Evolutionary conservation across 2,113 vertebrate genomes (phyloP), one percentile per base, ranked within the genome.

Genomic region (Urocolius indicus): DNA sequence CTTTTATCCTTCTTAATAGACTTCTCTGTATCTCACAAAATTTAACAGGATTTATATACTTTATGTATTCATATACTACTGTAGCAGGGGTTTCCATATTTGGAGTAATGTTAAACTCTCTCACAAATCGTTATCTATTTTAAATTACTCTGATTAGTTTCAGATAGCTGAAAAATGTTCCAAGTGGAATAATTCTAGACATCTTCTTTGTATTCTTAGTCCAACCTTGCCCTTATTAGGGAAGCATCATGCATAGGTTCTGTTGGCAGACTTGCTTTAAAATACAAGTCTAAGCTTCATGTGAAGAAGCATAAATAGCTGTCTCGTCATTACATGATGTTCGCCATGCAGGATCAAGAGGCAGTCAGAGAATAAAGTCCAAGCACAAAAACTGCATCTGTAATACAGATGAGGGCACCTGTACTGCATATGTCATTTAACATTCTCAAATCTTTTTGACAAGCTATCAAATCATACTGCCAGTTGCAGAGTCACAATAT

Each of bases 81-180:
- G 16, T 41, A 52, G 32, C 24, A 77, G 45, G 41, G 7, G 2
- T 86, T 84, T 15, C 30, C 5, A 77, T 66, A 30, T 29, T 95
- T 75, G 46, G 23, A 19, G 16, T 59, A 90, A 66, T 59, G 21
- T 72, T 81, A 88, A 94, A 59, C 16, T 84, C 45, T 92, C 74
- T 94, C 84, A 92, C 65, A 96, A 90, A 84, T 91, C 36, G 87
- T 93, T 92, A 92, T 80, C 10, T 16, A 72, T 72, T 85, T 82
- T 55, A 89, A 97, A 91, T 88, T 90, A 95, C 92, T 94, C 59
- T 96, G 72, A 92, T 90, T 94, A 89, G 11, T 79, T 96, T 91
- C 87, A 95, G 79, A 80, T 75, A 16, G 7, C 55, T 94, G 54
- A 59, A 94, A 95, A 93, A 62, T 29, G 51, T 55, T 92, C 27